These are phyloP conservation scores for Liopterus haemorrhoidalis DNA, from an alignment of 2,888 invertebrate genomes.

Conservation along the genomic window DNA sequence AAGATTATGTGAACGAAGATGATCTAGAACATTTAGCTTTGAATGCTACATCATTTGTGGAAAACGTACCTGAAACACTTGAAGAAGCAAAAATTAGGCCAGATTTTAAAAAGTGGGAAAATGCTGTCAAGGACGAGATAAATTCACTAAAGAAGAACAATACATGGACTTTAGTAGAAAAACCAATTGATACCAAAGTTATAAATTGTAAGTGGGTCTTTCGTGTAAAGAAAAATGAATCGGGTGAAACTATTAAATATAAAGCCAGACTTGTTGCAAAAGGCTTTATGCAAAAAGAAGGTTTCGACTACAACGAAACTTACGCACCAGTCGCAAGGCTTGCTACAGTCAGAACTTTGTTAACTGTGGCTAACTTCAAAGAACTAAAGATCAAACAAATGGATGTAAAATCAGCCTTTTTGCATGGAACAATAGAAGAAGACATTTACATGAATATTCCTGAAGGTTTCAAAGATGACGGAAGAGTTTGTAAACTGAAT, in stretches of 20 bases:
- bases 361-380: slow-evolving; percentile 24
- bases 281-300: slow-evolving; percentile 26
- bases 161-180: background rate
- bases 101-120: slow-evolving; percentile 23
- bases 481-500: slow-evolving; percentile 26
- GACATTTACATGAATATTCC: slow-evolving; percentile 30
- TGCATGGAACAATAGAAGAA: slow-evolving; percentile 32
- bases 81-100: slow-evolving; percentile 14
- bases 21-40: slow-evolving; percentile 11
- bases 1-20: background rate
- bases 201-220: slow-evolving; percentile 23
- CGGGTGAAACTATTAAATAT: slow-evolving; percentile 17
- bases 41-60: slow-evolving; percentile 19
- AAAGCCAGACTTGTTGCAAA: slow-evolving; percentile 28
- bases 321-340: slow-evolving; percentile 35
- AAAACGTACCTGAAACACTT: slow-evolving; percentile 19
- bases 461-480: slow-evolving; percentile 8
- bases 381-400: slow-evolving; percentile 27
- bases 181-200: slow-evolving; percentile 7
- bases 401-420: slow-evolving; percentile 35
- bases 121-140: slow-evolving; percentile 30
- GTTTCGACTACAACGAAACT: slow-evolving; percentile 32
- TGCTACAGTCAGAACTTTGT: slow-evolving; percentile 30
- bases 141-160: slow-evolving; percentile 9
- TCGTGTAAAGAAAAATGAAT: slow-evolving; percentile 17